Conservation (phyloP, 2,113 vertebrate species). For the Orthonyx spaldingii region DNA sequence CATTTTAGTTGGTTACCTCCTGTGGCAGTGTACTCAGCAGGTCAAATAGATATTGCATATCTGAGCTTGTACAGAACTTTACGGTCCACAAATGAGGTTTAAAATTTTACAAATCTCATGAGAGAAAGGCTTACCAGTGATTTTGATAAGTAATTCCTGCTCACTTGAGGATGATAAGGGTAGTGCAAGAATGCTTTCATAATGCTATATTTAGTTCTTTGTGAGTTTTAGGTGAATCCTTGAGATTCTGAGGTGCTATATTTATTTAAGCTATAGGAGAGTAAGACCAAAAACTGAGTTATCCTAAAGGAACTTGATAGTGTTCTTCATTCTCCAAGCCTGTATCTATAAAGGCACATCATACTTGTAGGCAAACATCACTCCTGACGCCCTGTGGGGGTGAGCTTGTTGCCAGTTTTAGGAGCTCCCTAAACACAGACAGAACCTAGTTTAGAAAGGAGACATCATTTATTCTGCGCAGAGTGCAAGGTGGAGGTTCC, state of each 20-base stretch:
- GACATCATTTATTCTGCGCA: neutral
- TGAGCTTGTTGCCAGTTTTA: neutral
- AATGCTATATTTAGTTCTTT: neutral
- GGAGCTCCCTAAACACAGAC: neutral
- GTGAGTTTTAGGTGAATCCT: neutral
- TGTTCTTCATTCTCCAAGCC: neutral
- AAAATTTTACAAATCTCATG: slow-evolving; percentile 34
- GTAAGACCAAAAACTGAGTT: neutral
- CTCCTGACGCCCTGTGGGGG: neutral
- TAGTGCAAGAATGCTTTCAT: neutral
- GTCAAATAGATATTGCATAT: slow-evolving; percentile 1
- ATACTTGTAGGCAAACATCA: neutral
- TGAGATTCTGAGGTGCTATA: neutral
- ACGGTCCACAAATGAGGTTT: slow-evolving; percentile 18
- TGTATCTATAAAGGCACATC: neutral
- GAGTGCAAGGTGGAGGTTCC: neutral
- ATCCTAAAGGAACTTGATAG: neutral
- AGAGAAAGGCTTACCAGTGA: neutral
- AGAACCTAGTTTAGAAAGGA: neutral
- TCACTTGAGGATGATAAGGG: neutral
- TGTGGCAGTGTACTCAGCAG: neutral
- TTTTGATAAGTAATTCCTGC: neutral
- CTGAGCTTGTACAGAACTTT: slow-evolving; percentile 9
- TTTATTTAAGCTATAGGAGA: neutral
- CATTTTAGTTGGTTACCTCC: slow-evolving; percentile 20